A percentile compares a stretch with the other conserved stretches of the same genome.
Evolutionary conservation across 2,113 vertebrate genomes (phyloP).

Genomic region (Catagonus wagneri): DNA sequence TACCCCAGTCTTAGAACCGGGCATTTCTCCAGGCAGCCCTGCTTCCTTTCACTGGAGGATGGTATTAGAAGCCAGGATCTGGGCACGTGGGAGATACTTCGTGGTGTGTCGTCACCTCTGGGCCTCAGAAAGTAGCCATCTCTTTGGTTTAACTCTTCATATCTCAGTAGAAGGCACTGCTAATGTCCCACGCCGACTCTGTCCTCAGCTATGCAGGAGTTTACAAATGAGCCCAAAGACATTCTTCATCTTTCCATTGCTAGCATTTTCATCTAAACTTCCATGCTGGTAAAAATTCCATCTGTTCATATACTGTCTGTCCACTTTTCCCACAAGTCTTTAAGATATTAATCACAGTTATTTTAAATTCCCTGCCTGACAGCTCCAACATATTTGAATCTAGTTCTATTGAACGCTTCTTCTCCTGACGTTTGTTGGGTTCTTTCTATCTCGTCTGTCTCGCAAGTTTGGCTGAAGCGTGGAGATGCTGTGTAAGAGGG

Average conservation of each 20-base stretch:
- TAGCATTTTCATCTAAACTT: background rate
- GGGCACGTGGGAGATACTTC: fast-evolving
- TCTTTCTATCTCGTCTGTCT: background rate
- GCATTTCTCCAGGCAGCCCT: background rate
- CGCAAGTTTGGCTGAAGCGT: background rate
- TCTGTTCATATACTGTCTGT: background rate
- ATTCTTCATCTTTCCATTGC: background rate
- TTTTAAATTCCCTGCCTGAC: background rate
- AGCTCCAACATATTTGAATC: background rate
- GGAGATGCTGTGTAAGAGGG: too few relatives aligned
- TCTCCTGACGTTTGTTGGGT: background rate
- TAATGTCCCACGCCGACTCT: background rate
- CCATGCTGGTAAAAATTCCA: background rate
- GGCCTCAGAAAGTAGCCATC: background rate
- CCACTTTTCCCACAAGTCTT: background rate
- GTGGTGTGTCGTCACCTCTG: too few relatives aligned
- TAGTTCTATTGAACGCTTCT: background rate
- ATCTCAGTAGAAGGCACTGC: background rate
- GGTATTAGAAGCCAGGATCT: background rate
- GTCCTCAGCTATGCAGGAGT: background rate
- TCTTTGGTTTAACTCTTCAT: background rate
- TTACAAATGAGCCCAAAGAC: background rate
- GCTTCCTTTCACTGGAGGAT: background rate
- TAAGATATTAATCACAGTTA: background rate
- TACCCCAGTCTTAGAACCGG: background rate